Base-by-base conservation (phyloP, 1,140 invertebrate species). In the Neoseiulus cucumeris region DNA sequence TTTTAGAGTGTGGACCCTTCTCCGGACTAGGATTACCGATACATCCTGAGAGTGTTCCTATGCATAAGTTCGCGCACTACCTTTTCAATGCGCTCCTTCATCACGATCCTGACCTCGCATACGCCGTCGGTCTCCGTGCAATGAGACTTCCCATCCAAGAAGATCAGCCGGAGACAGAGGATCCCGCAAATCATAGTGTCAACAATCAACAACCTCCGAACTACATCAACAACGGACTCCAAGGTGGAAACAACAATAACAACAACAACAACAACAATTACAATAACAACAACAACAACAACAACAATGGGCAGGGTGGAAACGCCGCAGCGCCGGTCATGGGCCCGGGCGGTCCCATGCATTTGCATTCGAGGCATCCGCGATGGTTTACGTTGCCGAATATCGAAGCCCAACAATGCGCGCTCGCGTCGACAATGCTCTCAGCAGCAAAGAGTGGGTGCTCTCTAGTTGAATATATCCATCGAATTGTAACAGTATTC, bases 41-140 rank as follows among this genome's bases (percentile, higher is more conserved):
- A 66, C 86, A 87, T 74, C 82, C 85, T 0, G 84, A 88, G 70
- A 79, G 76, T 68, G 76, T 86, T 59, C 87, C 87, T 17, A 87
- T 88, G 80, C 86, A 89, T 73, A 87, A 85, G 33, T 87, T 87
- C 76, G 86, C 86, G 17, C 77, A 84, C 66, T 89, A 84, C 73
- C 76, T 89, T 64, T 90, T 89, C 76, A 80, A 83, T 42, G 82
- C 85, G 12, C 76, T 89, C 44, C 75, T 87, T 64, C 70, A 74
- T 7, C 80, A 82, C 70, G 84, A 88, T 75, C 79, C 82, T 1
- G 85, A 88, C 68, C 77, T 90, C 25, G 86, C 87, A 1, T 89
- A 87, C 72, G 78, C 82, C 68, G 74, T 82, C 25, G 81, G 80
- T 30, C 74, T 82, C 25, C 70, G 80, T 59, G 80, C 81, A 9